Percentiles rank a stretch among this genome's conserved stretches.
These are phyloP conservation scores for Myrmecobius fasciatus DNA, from an alignment of 2,113 vertebrate genomes.

Conservation along the genomic window DNA sequence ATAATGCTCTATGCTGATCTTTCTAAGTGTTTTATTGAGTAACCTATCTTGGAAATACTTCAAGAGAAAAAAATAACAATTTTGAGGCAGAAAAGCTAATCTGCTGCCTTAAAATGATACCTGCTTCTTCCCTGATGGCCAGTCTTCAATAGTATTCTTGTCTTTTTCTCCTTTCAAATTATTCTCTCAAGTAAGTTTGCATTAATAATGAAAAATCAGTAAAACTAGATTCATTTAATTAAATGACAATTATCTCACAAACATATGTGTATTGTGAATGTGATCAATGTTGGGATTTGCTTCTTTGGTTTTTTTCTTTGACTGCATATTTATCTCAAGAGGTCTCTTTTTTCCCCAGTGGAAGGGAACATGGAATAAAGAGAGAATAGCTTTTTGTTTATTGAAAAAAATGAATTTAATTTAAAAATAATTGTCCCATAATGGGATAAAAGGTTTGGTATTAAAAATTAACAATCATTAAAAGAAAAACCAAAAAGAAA, in stretches of 20 bases:
- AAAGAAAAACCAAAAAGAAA: background rate
- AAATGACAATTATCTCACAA: background rate
- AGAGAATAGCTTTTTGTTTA: background rate
- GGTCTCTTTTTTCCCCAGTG: background rate
- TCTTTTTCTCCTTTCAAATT: background rate
- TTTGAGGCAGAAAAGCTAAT: background rate
- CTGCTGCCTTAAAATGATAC: background rate
- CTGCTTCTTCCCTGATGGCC: background rate
- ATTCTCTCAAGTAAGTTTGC: background rate
- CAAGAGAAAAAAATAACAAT: background rate
- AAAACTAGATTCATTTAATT: background rate
- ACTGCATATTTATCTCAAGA: background rate
- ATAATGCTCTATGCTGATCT: constrained; percentile 43
- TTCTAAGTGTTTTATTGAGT: background rate
- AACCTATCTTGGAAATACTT: background rate
- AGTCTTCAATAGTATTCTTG: background rate
- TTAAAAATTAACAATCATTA: background rate
- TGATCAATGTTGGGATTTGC: background rate
- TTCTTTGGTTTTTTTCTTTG: background rate
- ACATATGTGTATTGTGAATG: background rate
- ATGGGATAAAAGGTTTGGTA: background rate
- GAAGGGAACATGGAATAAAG: background rate
- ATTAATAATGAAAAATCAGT: background rate
- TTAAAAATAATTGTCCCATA: background rate
- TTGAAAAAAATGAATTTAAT: background rate